These are phyloP conservation scores for Eubucco bourcierii DNA, from an alignment of 2,113 vertebrate species.

Conservation along the genomic window DNA sequence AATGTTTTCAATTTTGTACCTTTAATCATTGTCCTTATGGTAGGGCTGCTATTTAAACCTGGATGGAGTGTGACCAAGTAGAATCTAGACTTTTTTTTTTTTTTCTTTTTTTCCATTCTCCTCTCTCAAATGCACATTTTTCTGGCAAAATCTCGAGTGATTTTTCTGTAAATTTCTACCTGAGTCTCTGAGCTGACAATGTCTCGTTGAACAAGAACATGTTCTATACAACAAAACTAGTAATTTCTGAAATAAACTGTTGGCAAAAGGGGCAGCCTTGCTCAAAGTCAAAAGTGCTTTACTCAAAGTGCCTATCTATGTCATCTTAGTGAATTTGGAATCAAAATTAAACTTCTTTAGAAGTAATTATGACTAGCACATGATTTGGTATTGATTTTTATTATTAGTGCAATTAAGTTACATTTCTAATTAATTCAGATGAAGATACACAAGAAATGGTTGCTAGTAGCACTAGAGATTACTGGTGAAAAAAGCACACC, in stretches of 20 bases:
- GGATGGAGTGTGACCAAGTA: neutral
- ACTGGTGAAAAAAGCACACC: neutral
- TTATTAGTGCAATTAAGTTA: conserved; percentile 43
- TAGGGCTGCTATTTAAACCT: neutral
- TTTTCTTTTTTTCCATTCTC: conserved; percentile 11
- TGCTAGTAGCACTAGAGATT: neutral
- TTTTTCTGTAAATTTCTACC: neutral
- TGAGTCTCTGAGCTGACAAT: neutral
- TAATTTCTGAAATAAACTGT: neutral
- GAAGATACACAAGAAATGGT: conserved; percentile 18
- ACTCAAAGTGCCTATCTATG: neutral
- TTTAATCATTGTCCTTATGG: neutral
- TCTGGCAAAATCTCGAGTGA: neutral
- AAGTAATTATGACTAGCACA: conserved; percentile 59
- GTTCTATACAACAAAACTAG: neutral
- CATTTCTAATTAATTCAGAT: conserved; percentile 62
- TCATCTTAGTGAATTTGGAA: conserved; percentile 64
- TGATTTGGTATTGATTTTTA: conserved; percentile 65
- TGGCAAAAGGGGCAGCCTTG: neutral
- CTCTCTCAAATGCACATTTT: neutral
- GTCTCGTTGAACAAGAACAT: neutral
- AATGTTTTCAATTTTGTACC: neutral
- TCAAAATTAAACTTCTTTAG: conserved; percentile 10
- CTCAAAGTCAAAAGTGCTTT: conserved; percentile 1
- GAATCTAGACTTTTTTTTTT: neutral